These are phyloP conservation scores for Fragum fragum DNA, from an alignment of 2,888 invertebrate species.

Conservation along the genomic window DNA sequence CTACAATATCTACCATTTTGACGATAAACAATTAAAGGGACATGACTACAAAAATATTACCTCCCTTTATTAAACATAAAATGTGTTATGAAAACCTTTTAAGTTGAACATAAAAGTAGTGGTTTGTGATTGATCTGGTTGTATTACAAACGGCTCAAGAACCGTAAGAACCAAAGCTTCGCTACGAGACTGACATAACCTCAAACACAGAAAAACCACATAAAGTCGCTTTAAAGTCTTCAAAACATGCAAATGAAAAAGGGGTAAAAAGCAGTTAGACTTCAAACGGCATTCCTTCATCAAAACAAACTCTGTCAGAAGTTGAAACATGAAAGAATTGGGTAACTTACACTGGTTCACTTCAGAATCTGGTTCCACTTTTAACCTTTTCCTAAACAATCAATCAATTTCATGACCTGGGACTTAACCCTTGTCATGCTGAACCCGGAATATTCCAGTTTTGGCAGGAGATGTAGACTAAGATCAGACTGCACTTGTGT, in stretches of 20 bases:
- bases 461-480: no score
- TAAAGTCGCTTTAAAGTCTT: constrained; percentile 14
- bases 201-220: constrained; percentile 19
- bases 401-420: no score
- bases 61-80: constrained; percentile 1
- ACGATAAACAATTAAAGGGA: neutral
- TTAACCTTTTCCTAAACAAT: neutral
- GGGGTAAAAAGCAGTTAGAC: constrained; percentile 15
- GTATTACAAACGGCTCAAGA: neutral
- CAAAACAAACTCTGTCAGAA: constrained; percentile 24
- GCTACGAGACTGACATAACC: constrained; percentile 13
- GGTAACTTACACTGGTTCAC: neutral
- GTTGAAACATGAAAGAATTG: constrained; percentile 15
- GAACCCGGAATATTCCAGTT: no score
- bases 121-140: constrained; percentile 5
- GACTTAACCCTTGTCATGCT: no score
- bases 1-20: no score
- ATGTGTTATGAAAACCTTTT: neutral
- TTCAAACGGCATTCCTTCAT: constrained; percentile 17
- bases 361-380: neutral
- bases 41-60: neutral
- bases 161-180: constrained; percentile 15
- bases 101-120: constrained; percentile 16
- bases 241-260: constrained; percentile 23
- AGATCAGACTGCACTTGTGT: no score